Evolutionary conservation across 92 coral and sea anemone genomes (phyloP).

Genomic region (Micromussa lordhowensis): DNA sequence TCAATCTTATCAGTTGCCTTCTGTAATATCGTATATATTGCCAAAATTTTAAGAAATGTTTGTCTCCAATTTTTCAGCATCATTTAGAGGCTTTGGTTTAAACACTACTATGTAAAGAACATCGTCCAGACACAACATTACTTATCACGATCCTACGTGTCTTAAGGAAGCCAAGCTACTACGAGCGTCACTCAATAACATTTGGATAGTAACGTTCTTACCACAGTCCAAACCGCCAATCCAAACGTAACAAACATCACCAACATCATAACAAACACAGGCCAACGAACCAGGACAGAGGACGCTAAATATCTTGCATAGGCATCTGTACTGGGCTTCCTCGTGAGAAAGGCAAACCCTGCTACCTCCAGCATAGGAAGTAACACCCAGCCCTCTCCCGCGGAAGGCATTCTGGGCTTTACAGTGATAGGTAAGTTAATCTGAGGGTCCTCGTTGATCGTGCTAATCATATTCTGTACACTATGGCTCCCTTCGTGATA

Average conservation of each 20-base stretch:
- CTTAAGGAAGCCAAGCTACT: too few relatives aligned
- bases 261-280: slow-evolving; percentile 16
- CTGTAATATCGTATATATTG: too few relatives aligned
- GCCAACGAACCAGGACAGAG: slow-evolving; percentile 28
- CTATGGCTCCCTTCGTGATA: slow-evolving; percentile 1
- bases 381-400: slow-evolving; percentile 26
- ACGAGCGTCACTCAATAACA: too few relatives aligned
- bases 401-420: not conserved
- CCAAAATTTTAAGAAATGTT: too few relatives aligned
- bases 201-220: not conserved
- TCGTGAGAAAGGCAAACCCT: slow-evolving; percentile 38
- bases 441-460: not conserved
- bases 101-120: too few relatives aligned
- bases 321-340: slow-evolving; percentile 15
- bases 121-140: too few relatives aligned
- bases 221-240: slow-evolving; percentile 31
- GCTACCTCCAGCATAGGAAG: slow-evolving; percentile 38
- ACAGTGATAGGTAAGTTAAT: slow-evolving; percentile 28
- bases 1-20: not conserved
- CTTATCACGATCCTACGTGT: too few relatives aligned
- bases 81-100: not conserved
- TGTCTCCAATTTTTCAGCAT: not conserved
- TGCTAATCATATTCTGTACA: not conserved
- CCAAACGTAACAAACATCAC: slow-evolving; percentile 1
- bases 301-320: slow-evolving; percentile 12